Percentiles rank a stretch among this genome's conserved stretches.
Evolutionary conservation across 1,140 invertebrate species (phyloP).

Genomic region (Popillia japonica): DNA sequence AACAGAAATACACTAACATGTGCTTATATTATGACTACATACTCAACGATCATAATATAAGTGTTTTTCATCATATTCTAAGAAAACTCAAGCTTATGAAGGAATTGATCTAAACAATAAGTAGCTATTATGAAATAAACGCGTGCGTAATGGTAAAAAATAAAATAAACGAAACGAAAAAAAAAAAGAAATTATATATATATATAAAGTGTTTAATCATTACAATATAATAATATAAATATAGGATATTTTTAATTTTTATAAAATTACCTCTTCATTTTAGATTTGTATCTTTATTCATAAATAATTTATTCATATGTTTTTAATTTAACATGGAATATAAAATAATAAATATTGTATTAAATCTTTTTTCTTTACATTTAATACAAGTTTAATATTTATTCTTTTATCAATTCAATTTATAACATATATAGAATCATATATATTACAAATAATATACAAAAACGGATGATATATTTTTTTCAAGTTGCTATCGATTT

Average conservation of each 20-base stretch:
- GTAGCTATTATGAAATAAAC: not conserved
- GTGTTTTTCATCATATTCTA: too few relatives aligned
- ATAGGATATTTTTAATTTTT: not conserved
- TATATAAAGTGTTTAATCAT: not conserved
- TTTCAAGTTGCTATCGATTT: too few relatives aligned
- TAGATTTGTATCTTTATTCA: too few relatives aligned
- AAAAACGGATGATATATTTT: too few relatives aligned
- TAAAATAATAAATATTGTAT: not conserved
- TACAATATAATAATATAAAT: constrained; percentile 21
- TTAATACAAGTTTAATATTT: not conserved
- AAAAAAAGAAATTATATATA: too few relatives aligned
- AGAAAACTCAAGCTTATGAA: too few relatives aligned
- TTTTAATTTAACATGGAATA: constrained; percentile 32
- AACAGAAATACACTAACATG: too few relatives aligned
- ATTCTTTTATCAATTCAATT: not conserved
- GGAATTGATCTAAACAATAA: not conserved
- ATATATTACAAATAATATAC: constrained; percentile 21
- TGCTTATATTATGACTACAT: too few relatives aligned
- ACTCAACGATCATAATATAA: too few relatives aligned
- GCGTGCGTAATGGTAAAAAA: not conserved
- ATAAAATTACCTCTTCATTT: not conserved
- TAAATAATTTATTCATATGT: too few relatives aligned
- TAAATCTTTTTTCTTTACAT: not conserved
- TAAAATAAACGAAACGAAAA: not conserved
- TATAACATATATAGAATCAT: constrained; percentile 25